Base-by-base conservation (phyloP, 2,888 invertebrate species). In the Dysmachus trigonus region DNA sequence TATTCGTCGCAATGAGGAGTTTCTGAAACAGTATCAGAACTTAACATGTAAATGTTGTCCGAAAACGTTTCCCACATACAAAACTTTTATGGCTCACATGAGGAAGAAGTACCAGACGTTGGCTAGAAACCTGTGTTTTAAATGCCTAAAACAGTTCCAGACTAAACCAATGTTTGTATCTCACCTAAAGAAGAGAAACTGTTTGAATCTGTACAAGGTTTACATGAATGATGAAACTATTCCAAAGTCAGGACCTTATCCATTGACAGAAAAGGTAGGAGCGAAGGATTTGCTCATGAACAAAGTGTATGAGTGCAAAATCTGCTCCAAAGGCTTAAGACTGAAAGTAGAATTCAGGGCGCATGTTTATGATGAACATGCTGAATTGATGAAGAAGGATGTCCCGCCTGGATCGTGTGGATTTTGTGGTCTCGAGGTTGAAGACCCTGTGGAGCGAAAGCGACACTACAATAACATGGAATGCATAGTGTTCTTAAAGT, bases 1-100 rank as follows among this genome's bases (percentile, higher is more conserved):
- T 85, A 89, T 92, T 31, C 90, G 91, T 47, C 90, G 91, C 72
- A 91, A 92, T 87, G 90, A 90, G 10, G 91, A 92, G 79, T 92
- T 92, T 86, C 89, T 92, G 2, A 91, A 91, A 72, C 92, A 92
- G 86, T 92, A 92, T 87, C 92, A 92, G 88, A 91, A 90, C 74
- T 91, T 92, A 91, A 92, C 91, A 5, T 92, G 92, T 86, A 92
- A 90, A 27, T 92, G 92, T 85, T 92, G 92, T 87, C 90, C 90
- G 86, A 91, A 91, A 87, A 90, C 89, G 85, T 92, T 91, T 87
- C 89, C 90, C 38, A 91, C 91, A 2, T 92, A 92, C 85, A 92
- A 92, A 88, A 91, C 91, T 82, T 92, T 92, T 84, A 92, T 92
- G 92, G 92, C 92, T 6, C 92, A 92, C 87, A 92, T 92, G 89